A percentile compares a stretch with the other conserved stretches of the same genome.
Conservation (phyloP, 1,140 invertebrate species). For the Caenorhabditis tropicalis region DNA sequence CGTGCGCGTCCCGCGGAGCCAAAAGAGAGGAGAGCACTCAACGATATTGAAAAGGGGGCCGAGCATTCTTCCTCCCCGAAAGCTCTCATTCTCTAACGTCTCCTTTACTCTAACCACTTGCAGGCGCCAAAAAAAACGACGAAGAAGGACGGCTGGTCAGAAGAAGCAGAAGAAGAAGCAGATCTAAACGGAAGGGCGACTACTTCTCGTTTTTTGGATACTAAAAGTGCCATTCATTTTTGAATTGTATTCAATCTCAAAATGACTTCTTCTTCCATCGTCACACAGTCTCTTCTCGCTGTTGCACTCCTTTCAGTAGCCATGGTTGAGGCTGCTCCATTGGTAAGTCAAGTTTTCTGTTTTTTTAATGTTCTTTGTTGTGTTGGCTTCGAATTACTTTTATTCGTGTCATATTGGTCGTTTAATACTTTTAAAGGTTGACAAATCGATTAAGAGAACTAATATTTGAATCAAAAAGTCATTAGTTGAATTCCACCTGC, state of each 20-base stretch:
- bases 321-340: conserved; percentile 29
- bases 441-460: too few species aligned
- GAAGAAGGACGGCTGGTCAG: conserved; percentile 3
- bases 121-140: not conserved
- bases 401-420: too few species aligned
- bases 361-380: not conserved
- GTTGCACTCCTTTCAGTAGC: conserved; percentile 21
- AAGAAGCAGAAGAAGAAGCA: too few species aligned
- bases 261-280: not conserved
- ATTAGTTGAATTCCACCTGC: too few species aligned
- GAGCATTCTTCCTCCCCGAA: not conserved
- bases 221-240: not conserved
- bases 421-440: too few species aligned
- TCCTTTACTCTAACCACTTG: not conserved
- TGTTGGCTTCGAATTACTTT: not conserved
- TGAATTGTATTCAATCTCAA: not conserved
- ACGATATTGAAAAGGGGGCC: conserved; percentile 33
- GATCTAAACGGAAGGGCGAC: conserved; percentile 24
- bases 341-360: conserved; percentile 7
- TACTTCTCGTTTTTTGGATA: conserved; percentile 20
- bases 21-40: conserved; percentile 17
- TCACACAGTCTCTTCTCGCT: conserved; percentile 9
- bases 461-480: too few species aligned
- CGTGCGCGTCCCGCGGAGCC: not conserved
- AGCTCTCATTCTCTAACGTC: not conserved